Evolutionary conservation across 2,888 invertebrate genomes (phyloP), one percentile per base, ranked within the genome.

Genomic region (Omphaloscelis lunosa): DNA sequence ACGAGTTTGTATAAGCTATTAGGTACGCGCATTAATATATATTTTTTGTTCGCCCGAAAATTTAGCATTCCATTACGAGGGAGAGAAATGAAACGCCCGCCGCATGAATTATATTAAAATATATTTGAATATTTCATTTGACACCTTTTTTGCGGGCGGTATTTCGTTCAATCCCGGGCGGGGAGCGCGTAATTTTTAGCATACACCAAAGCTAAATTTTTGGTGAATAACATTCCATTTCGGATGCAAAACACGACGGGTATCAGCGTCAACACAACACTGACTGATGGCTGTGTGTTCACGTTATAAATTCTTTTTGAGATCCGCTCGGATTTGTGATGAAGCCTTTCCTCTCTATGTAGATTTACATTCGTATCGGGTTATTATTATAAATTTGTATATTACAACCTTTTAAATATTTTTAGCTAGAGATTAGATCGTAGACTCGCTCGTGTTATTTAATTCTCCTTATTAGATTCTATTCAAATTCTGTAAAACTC

Each of bases 101-200:
- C 95, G 96, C 96, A 96, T 96, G 96, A 96, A 96, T 96, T 96
- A 96, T 96, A 96, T 96, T 96, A 96, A 96, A 96, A 96, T 96
- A 96, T 96, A 96, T 96, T 96, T 96, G 96, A 96, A 96, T 96
- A 96, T 96, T 96, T 96, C 96, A 96, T 96, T 96, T 96, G 96
- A 96, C 96, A 96, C 96, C 96, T 96, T 96, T 96, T 96, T 96
- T 95, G 95, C 95, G 94, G 93, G 94, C 90, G 95, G 95, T 95
- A 95, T 96, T 96, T 94, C 94, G 96, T 95, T 96, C 96, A 96
- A 96, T 96, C 96, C 94, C 93, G 93, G 91, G 92, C 90, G 92
- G 94, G 88, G 94, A 91, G 91, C 92, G 93, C 95, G 96, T 96
- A 96, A 96, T 96, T 96, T 96, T 96, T 96, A 94, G 95, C 96